Percentiles rank a stretch among this genome's conserved stretches.
phyloP scores from a whole-genome alignment of 2,888 invertebrate species.

The Listrodromus nycthemerus region DNA sequence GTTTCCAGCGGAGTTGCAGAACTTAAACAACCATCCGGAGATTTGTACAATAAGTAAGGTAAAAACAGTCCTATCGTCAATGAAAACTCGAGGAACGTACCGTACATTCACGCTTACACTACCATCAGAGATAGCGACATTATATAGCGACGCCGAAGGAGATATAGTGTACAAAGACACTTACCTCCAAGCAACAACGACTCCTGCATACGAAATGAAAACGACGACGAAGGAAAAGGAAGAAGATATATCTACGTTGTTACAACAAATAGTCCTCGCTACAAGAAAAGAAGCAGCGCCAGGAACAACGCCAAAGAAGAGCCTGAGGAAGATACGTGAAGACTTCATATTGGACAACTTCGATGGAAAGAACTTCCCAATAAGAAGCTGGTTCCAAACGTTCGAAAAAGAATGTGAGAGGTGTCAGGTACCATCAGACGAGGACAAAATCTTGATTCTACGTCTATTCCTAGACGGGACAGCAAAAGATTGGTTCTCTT shows the following conservation, averaged over 20 bases:
- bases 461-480: slow-evolving; percentile 57
- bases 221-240: slow-evolving; percentile 50
- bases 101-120: slow-evolving; percentile 62
- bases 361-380: slow-evolving; percentile 61
- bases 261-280: slow-evolving; percentile 59
- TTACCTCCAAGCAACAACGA: slow-evolving; percentile 61
- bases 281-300: slow-evolving; percentile 43
- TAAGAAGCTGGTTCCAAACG: slow-evolving; percentile 56
- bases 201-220: slow-evolving; percentile 54
- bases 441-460: slow-evolving; percentile 60
- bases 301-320: slow-evolving; percentile 37
- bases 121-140: slow-evolving; percentile 55
- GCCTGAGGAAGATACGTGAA: slow-evolving; percentile 58
- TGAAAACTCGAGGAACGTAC: slow-evolving; percentile 59
- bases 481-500: slow-evolving; percentile 62
- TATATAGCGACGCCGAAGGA: slow-evolving; percentile 59
- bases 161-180: slow-evolving; percentile 53
- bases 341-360: slow-evolving; percentile 57
- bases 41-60: slow-evolving; percentile 58
- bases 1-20: slow-evolving; percentile 46
- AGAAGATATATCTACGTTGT: slow-evolving; percentile 55
- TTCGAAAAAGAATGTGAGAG: slow-evolving; percentile 64
- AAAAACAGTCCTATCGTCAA: slow-evolving; percentile 58
- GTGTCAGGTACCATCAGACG: slow-evolving; percentile 56
- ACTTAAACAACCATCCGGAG: slow-evolving; percentile 58